Evolutionary conservation across 2,888 invertebrate genomes (phyloP), one percentile per base, ranked within the genome.

Genomic region (Lapara coniferarum): DNA sequence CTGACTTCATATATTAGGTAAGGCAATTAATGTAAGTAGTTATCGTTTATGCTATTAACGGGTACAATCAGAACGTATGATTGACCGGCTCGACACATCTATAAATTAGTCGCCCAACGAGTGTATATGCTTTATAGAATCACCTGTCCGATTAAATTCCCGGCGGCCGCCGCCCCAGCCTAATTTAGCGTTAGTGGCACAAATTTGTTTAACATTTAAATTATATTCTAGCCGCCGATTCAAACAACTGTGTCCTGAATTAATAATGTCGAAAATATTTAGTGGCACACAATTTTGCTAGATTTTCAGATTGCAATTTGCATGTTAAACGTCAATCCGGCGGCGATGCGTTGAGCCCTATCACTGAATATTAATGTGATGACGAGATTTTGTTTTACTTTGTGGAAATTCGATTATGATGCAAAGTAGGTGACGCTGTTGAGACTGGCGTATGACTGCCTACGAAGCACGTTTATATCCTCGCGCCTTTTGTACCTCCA

Each of bases 231-330:
- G 85, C 86, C 85, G 84, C 85, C 87, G 89, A 89, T 88, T 89
- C 86, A 90, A 90, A 90, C 90, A 89, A 91, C 90, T 89, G 89
- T 85, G 90, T 81, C 79, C 88, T 86, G 91, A 90, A 92, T 92
- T 90, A 89, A 90, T 91, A 89, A 92, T 89, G 88, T 82, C 77
- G 86, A 89, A 90, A 92, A 91, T 93, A 92, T 93, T 92, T 92
- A 91, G 90, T 89, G 85, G 87, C 88, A 88, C 86, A 90, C 87
- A 91, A 91, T 92, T 90, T 91, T 85, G 89, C 89, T 90, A 91
- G 90, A 92, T 92, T 92, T 91, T 91, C 90, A 89, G 85, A 91
- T 91, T 91, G 92, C 91, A 93, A 93, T 93, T 93, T 93, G 91
- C 93, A 93, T 93, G 92, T 92, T 92, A 91, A 92, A 90, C 91